Evolutionary conservation across 1,140 invertebrate genomes (phyloP).

Genomic region (Trichogramma pretiosum): DNA sequence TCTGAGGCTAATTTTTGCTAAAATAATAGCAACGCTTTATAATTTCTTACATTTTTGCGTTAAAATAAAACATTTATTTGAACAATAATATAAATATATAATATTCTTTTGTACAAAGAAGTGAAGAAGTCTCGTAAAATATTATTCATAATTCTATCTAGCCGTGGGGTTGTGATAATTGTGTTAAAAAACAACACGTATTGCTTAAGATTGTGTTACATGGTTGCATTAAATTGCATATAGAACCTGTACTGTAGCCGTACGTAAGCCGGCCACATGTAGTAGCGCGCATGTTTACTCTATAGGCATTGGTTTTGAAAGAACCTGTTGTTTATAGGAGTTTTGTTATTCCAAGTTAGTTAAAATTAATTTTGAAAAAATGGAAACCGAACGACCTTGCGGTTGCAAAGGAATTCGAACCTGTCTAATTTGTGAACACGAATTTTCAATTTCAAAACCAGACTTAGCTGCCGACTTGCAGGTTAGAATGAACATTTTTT

Average conservation of each 20-base stretch:
- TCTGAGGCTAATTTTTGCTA: too few relatives aligned
- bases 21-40: too few relatives aligned
- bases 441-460: conserved; percentile 53
- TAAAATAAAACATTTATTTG: too few relatives aligned
- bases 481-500: conserved; percentile 21
- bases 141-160: too few relatives aligned
- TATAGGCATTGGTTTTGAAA: background rate
- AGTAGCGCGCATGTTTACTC: background rate
- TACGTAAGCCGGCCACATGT: background rate
- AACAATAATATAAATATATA: too few relatives aligned
- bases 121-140: background rate
- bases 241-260: background rate
- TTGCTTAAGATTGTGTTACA: background rate
- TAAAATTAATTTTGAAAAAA: too few relatives aligned
- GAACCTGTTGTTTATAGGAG: background rate
- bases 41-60: too few relatives aligned
- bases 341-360: too few relatives aligned
- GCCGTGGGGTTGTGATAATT: too few relatives aligned
- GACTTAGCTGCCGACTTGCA: conserved; percentile 32
- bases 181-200: too few relatives aligned
- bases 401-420: conserved; percentile 88
- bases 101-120: conserved; percentile 1
- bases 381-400: conserved; percentile 67
- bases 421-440: conserved; percentile 74
- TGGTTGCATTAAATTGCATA: too few relatives aligned